phyloP scores from a whole-genome alignment of 1,140 invertebrate genomes.

The Drosophila hydei region DNA sequence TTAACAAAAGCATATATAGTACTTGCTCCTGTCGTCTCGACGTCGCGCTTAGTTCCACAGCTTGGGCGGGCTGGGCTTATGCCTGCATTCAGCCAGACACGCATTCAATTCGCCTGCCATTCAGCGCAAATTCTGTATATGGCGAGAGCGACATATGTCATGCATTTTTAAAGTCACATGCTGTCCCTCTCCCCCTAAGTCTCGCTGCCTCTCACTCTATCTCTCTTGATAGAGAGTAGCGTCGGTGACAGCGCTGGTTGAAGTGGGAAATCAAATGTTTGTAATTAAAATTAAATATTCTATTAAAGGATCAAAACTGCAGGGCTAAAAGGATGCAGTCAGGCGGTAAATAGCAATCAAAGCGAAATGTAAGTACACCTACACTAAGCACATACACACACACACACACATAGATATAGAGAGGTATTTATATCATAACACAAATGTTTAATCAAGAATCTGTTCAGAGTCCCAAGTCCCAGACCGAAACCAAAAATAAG shows the following conservation, averaged over 20 bases:
- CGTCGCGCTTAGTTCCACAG: constrained; percentile 13
- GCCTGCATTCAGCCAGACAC: constrained; percentile 61
- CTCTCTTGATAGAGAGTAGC: constrained; percentile 3
- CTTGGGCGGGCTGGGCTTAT: constrained; percentile 66
- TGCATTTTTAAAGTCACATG: constrained; percentile 64
- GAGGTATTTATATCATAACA: constrained; percentile 70
- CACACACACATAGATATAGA: neutral
- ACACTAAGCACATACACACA: constrained; percentile 18
- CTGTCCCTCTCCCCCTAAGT: neutral
- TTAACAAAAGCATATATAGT: constrained; percentile 9
- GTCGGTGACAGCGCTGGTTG: constrained; percentile 55
- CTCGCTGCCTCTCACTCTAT: neutral
- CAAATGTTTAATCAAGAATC: constrained; percentile 78
- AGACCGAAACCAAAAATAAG: constrained; percentile 60
- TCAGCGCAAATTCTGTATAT: constrained; percentile 39
- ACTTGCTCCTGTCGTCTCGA: neutral
- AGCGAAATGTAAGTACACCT: constrained; percentile 51
- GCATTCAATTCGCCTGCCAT: constrained; percentile 67
- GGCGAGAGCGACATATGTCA: constrained; percentile 45
- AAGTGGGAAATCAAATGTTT: constrained; percentile 83
- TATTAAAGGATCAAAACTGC: constrained; percentile 82
- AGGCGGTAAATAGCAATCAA: constrained; percentile 78
- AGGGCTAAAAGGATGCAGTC: constrained; percentile 72
- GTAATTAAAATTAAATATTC: constrained; percentile 83
- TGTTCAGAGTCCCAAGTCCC: constrained; percentile 10